These are phyloP conservation scores for Amphiprion percula DNA, from an alignment of 2,113 vertebrate genomes.

Conservation along the genomic window DNA sequence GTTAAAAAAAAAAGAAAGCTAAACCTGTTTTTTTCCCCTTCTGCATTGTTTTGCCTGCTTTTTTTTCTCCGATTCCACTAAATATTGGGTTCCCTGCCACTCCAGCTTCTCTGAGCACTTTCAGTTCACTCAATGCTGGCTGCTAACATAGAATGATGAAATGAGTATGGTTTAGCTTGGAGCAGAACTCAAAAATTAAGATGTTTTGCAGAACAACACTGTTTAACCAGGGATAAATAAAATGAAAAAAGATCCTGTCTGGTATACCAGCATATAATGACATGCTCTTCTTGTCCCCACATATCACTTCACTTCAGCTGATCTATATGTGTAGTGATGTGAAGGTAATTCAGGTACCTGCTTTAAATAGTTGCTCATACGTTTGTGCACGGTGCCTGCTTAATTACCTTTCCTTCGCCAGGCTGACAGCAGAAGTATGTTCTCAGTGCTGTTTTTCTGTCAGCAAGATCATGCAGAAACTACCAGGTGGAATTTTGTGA, in stretches of 20 bases:
- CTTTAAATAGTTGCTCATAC: neutral
- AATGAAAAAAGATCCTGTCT: neutral
- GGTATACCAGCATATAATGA: neutral
- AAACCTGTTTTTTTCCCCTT: slow-evolving; percentile 1
- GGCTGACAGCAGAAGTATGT: no score
- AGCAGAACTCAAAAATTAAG: neutral
- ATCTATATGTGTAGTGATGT: neutral
- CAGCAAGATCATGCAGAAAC: no score
- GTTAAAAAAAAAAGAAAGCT: neutral
- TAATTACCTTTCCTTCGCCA: no score
- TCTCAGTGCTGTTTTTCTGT: no score
- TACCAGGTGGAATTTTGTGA: no score
- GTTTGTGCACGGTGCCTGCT: neutral
- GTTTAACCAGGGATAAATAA: neutral
- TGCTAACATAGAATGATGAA: neutral
- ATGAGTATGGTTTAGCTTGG: neutral
- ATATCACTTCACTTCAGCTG: neutral
- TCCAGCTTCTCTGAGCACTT: neutral
- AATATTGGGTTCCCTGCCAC: neutral
- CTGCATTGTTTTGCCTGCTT: slow-evolving; percentile 15
- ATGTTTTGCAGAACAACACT: neutral
- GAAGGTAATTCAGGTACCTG: neutral
- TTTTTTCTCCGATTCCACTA: neutral
- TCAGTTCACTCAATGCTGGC: neutral
- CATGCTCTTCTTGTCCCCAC: neutral